Conservation (phyloP, 2,797 vertebrate species). For the Spizella passerina region DNA sequence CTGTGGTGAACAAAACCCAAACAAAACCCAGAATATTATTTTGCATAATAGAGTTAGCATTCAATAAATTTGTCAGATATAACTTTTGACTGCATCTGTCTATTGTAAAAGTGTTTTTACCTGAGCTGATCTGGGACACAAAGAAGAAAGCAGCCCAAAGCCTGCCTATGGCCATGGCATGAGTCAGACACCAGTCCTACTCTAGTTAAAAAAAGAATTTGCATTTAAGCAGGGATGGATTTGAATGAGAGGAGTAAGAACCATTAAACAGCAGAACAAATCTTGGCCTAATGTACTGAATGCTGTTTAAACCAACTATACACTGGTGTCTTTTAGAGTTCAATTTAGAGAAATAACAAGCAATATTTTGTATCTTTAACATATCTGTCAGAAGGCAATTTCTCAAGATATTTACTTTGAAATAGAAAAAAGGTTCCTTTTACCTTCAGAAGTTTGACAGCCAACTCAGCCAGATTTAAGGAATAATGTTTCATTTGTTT, state of each 20-base stretch:
- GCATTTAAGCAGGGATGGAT: neutral
- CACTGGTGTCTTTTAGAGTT: neutral
- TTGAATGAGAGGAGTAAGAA: neutral
- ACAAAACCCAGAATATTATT: neutral
- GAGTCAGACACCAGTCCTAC: neutral
- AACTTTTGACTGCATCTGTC: neutral
- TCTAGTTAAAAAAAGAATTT: neutral
- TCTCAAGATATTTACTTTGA: neutral
- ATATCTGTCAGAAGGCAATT: neutral
- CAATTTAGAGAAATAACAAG: neutral
- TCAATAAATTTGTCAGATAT: neutral
- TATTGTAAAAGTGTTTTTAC: neutral
- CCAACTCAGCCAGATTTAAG: conserved; percentile 79
- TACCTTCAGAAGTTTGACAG: conserved; percentile 87
- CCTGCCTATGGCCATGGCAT: neutral
- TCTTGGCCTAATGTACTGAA: neutral
- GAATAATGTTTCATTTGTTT: conserved; percentile 73
- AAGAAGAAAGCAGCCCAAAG: neutral
- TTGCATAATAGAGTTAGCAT: neutral
- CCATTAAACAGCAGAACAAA: neutral
- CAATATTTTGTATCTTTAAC: neutral
- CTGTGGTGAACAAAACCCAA: conserved; percentile 56
- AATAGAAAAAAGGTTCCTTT: neutral
- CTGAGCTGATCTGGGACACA: neutral
- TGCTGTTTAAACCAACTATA: neutral